Evolutionary conservation across 2,888 invertebrate genomes (phyloP), one percentile per base, ranked within the genome.

Genomic region (Tineola bisselliella): DNA sequence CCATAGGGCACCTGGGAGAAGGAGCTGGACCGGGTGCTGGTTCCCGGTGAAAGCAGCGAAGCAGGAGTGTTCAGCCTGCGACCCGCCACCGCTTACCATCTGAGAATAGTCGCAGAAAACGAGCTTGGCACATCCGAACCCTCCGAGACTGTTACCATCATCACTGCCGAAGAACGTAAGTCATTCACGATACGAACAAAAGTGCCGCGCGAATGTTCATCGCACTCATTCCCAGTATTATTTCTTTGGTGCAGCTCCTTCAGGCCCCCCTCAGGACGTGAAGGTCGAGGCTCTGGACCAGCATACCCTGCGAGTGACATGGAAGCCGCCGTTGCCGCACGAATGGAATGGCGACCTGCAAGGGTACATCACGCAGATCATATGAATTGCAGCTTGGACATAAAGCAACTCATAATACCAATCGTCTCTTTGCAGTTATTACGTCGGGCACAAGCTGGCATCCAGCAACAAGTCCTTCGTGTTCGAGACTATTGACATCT

Each of bases 311-410:
- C 90, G 93, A 66, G 94, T 96, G 12, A 93, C 92, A 66, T 96
- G 96, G 96, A 96, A 96, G 79, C 95, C 96, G 69, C 96, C 96
- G 69, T 89, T 92, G 74, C 91, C 93, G 38, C 92, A 94, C 65
- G 94, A 96, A 76, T 96, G 96, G 96, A 96, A 97, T 71, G 96
- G 96, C 59, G 96, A 96, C 81, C 94, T 97, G 64, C 87, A 87
- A 65, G 88, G 88, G 86, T 87, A n/a, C n/a, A n/a, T n/a, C n/a
- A n/a, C n/a, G n/a, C n/a, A n/a, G n/a, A n/a, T n/a, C n/a, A n/a
- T n/a, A n/a, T n/a, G n/a, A n/a, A n/a, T n/a, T n/a, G n/a, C n/a
- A n/a, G n/a, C n/a, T n/a, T n/a, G n/a, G n/a, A n/a, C n/a, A n/a
- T n/a, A n/a, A n/a, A n/a, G n/a, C n/a, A n/a, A n/a, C n/a, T n/a